Evolutionary conservation across 2,797 vertebrate species (phyloP).

Genomic region (Pipistrellus nathusii): DNA sequence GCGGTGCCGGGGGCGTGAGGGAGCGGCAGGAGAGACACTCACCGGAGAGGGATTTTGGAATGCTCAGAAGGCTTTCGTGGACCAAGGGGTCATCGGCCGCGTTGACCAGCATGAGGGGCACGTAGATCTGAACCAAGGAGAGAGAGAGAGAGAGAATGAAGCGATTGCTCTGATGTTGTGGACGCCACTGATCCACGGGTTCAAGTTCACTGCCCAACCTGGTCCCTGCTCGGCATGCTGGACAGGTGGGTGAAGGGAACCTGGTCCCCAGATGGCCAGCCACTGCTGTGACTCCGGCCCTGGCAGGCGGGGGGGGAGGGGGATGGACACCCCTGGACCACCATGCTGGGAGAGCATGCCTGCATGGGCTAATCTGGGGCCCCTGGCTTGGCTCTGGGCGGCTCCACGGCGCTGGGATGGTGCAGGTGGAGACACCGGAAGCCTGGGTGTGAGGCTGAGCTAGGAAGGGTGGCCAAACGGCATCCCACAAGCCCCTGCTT

Average conservation of each 20-base stretch:
- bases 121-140: conserved; percentile 91
- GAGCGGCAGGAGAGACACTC: conserved; percentile 58
- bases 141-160: background rate
- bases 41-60: conserved; percentile 98
- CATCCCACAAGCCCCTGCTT: background rate
- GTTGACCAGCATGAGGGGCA: conserved; percentile 97
- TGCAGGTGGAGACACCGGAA: background rate
- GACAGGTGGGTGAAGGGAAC: background rate
- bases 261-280: background rate
- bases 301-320: fast-evolving
- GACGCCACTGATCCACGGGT: background rate
- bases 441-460: background rate
- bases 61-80: conserved; percentile 95
- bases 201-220: background rate
- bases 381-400: background rate
- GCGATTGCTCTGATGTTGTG: background rate
- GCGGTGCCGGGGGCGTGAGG: background rate
- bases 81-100: conserved; percentile 97
- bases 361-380: background rate
- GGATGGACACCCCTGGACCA: background rate
- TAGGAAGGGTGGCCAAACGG: background rate
- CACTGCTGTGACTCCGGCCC: background rate
- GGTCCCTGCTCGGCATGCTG: background rate
- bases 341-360: fast-evolving
- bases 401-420: background rate